Conservation (phyloP, 2,797 vertebrate species). For the Poeciliopsis gracilis region DNA sequence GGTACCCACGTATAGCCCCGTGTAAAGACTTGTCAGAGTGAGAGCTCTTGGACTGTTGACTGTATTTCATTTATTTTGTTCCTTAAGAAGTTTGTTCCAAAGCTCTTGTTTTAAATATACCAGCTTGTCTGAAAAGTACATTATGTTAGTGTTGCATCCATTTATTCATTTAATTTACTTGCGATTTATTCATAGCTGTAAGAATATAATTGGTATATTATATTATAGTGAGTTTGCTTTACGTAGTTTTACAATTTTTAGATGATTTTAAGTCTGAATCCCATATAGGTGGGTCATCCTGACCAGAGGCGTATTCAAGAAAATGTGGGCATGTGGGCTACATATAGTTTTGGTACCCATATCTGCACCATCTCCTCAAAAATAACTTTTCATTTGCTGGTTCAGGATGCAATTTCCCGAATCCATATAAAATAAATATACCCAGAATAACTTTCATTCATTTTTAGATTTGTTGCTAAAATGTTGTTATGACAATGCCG, state of each 20-base stretch:
- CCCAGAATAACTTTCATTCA: background rate
- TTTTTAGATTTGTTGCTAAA: background rate
- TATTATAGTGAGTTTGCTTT: background rate
- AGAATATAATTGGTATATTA: background rate
- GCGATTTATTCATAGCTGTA: background rate
- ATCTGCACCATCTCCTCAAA: background rate
- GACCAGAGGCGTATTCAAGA: background rate
- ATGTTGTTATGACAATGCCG: background rate
- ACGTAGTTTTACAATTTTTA: background rate
- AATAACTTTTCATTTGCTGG: background rate
- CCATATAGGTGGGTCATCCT: background rate
- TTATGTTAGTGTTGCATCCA: background rate
- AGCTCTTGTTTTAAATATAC: constrained; percentile 3
- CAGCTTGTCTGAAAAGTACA: background rate
- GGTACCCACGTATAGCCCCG: background rate
- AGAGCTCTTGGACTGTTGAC: background rate
- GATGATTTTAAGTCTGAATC: background rate
- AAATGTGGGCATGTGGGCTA: background rate
- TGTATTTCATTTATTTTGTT: background rate
- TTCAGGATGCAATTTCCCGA: background rate
- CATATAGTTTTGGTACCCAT: background rate
- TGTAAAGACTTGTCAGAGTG: background rate
- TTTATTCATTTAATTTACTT: background rate
- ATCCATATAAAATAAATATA: background rate
- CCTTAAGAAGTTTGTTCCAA: background rate